A percentile compares a stretch with the other conserved stretches of the same genome.
phyloP scores from a whole-genome alignment of 2,888 invertebrate genomes.

The Spodoptera littoralis region DNA sequence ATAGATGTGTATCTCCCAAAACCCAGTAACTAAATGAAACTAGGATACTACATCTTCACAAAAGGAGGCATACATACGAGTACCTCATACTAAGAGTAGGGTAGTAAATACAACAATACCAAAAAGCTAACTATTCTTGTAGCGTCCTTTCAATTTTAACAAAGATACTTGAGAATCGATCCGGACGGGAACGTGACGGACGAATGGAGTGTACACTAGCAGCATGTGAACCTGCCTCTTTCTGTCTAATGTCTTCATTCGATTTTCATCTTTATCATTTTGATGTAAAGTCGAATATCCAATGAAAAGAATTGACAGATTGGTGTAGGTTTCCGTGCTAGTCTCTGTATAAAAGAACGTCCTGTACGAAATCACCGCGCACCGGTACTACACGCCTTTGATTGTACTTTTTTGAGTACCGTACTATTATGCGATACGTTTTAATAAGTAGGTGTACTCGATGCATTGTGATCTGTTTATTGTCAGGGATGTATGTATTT shows the following conservation, averaged over 20 bases:
- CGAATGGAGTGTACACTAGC: conserved; percentile 15
- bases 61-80: background rate
- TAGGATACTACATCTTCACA: no score
- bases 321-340: no score
- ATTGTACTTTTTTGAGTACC: conserved; percentile 31
- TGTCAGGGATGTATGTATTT: no score
- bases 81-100: conserved; percentile 1
- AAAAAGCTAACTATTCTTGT: conserved; percentile 37
- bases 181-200: conserved; percentile 32
- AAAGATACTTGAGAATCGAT: conserved; percentile 41
- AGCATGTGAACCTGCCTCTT: no score
- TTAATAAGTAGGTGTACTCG: conserved; percentile 12
- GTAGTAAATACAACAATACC: conserved; percentile 26
- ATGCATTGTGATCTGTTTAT: background rate
- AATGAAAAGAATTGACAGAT: no score
- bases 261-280: no score
- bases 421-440: conserved; percentile 36
- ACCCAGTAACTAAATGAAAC: no score
- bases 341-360: conserved; percentile 15
- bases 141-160: conserved; percentile 38
- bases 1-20: no score
- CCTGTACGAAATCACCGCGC: conserved; percentile 32
- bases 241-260: no score
- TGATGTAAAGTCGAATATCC: no score
- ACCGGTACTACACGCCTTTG: conserved; percentile 31